These are phyloP conservation scores for Papilio polyxenes DNA, from an alignment of 1,140 invertebrate genomes.

Conservation along the genomic window DNA sequence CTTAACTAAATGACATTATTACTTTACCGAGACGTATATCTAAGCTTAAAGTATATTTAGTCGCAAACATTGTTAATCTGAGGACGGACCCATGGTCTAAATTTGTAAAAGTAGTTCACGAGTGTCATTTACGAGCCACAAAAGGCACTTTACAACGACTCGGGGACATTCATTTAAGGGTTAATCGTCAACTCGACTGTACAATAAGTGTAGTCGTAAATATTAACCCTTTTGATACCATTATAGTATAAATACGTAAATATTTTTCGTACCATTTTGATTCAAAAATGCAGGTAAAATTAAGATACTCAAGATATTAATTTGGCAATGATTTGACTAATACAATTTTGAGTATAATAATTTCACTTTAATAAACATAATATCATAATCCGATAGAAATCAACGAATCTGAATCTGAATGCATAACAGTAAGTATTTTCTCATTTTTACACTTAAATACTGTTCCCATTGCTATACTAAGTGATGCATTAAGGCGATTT, in stretches of 20 bases:
- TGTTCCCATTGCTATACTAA: neutral
- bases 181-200: constrained; percentile 63
- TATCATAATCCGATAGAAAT: neutral
- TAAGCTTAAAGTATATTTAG: constrained; percentile 8
- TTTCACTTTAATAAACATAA: neutral
- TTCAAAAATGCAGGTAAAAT: neutral
- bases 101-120: constrained; percentile 54
- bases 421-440: neutral
- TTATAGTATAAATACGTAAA: neutral
- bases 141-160: constrained; percentile 64
- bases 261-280: neutral
- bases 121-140: constrained; percentile 63
- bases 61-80: constrained; percentile 25
- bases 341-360: neutral
- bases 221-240: constrained; percentile 52
- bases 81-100: constrained; percentile 37
- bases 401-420: neutral
- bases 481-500: neutral
- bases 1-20: neutral
- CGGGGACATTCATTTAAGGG: constrained; percentile 64
- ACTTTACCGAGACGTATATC: neutral
- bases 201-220: constrained; percentile 66
- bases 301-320: neutral
- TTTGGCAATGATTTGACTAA: neutral
- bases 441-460: neutral